A percentile compares a stretch with the other conserved stretches of the same genome.
Evolutionary conservation across 2,797 vertebrate species (phyloP).

Genomic region (Todus mexicanus): DNA sequence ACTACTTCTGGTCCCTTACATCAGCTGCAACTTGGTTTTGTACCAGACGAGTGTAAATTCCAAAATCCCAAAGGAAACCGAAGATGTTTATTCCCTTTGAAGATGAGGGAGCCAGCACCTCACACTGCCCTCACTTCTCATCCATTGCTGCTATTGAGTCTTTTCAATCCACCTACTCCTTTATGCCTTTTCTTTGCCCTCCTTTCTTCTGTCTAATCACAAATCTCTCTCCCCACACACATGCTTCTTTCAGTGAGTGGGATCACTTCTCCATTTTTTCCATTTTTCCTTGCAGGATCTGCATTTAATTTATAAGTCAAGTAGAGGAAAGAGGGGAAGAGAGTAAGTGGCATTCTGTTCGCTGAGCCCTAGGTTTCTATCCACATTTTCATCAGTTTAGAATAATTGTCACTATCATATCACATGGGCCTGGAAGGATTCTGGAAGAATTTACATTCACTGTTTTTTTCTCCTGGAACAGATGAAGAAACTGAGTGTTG

Average conservation of each 20-base stretch:
- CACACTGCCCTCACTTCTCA: background rate
- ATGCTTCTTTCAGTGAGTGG: conserved; percentile 26
- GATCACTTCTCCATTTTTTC: conserved; percentile 42
- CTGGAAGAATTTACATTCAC: background rate
- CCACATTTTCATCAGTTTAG: background rate
- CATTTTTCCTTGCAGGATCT: background rate
- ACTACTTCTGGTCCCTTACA: background rate
- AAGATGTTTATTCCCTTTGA: background rate
- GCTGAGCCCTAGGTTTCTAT: background rate
- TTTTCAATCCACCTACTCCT: conserved; percentile 12
- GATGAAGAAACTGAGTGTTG: background rate
- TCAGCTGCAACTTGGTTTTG: background rate
- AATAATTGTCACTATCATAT: background rate
- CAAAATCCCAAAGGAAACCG: background rate
- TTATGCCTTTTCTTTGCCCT: conserved; percentile 19
- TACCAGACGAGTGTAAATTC: background rate
- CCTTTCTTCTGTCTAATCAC: conserved; percentile 24
- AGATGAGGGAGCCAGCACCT: background rate
- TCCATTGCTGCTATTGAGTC: background rate
- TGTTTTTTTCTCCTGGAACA: background rate
- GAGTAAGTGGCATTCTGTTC: background rate
- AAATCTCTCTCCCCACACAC: background rate
- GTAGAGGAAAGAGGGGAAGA: background rate
- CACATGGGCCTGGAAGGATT: background rate
- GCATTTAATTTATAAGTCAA: background rate